Evolutionary conservation across 2,888 invertebrate genomes (phyloP), one percentile per base, ranked within the genome.

Genomic region (Drosophila borborema): DNA sequence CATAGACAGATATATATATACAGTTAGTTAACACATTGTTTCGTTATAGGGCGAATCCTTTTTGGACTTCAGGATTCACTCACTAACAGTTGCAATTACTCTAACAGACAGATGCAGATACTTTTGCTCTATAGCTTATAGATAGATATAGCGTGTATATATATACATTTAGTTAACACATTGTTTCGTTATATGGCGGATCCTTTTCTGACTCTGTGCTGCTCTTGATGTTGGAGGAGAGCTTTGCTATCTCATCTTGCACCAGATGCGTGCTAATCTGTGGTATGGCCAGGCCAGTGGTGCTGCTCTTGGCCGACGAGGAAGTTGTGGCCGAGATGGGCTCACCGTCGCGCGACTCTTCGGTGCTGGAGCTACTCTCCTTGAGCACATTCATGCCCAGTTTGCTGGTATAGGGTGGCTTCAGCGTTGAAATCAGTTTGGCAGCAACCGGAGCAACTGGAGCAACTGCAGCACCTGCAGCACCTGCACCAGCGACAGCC

Each of bases 181-280:
- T 93, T 69, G 93, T 93, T 86, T 93, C 93, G 82, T 93, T 93
- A 77, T 91, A 92, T 48, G 93, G 92, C 75, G 93, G 92, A 87
- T 93, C 93, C 77, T 93, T 93, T 68, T 93, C 93, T 55, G 93
- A 93, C 45, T 93, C 93, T 43, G 93, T 93, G 86, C 93, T 93
- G 77, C 92, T 93, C 73, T 93, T 93, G 38, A 93, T 93, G 69
- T 93, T 93, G 40, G 92, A 93, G 51, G 93, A 93, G 20, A 93
- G 77, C 74, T 93, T 93, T n/a, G 92, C 93, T 43, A 93, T 93
- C 85, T 93, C 93, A 73, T 93, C 93, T 75, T 93, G 93, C 41
- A 93, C 92, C 53, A 92, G 74, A 77, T 93, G 90, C 40, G 93
- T 93, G 76, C 93, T 93, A 9, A 93, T 93, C 75, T 92, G 91